A percentile compares a stretch with the other conserved stretches of the same genome.
These are phyloP conservation scores for Teleogryllus oceanicus DNA, from an alignment of 2,888 invertebrate genomes.

Conservation along the genomic window DNA sequence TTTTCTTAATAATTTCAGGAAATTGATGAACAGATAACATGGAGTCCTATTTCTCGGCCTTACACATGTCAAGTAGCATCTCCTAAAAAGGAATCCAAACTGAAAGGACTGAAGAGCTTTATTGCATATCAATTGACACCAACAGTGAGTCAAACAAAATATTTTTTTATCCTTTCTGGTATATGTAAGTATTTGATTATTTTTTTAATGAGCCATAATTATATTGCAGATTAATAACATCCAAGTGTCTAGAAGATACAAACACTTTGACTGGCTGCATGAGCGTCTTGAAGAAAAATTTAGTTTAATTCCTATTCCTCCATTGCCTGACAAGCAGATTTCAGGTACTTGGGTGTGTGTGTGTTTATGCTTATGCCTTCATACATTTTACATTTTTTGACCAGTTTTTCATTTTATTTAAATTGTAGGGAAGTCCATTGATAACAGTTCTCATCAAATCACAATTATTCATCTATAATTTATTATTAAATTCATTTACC, in stretches of 20 bases:
- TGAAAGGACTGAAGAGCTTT: slow-evolving; percentile 95
- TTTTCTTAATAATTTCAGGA: slow-evolving; percentile 48
- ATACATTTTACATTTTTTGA: slow-evolving; percentile 19
- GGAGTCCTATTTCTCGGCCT: slow-evolving; percentile 69
- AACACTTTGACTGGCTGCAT: slow-evolving; percentile 99
- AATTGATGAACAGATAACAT: slow-evolving; percentile 67
- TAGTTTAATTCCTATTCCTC: slow-evolving; percentile 90
- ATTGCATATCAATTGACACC: slow-evolving; percentile 96
- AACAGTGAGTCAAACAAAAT: slow-evolving; percentile 54
- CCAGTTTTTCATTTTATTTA: slow-evolving; percentile 3
- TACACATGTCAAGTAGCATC: slow-evolving; percentile 87
- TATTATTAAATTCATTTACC: too few relatives aligned
- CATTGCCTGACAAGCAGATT: slow-evolving; percentile 96
- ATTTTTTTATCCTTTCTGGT: not conserved
- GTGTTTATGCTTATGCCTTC: not conserved
- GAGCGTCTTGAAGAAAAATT: slow-evolving; percentile 91
- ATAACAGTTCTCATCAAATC: too few relatives aligned
- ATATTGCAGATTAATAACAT: slow-evolving; percentile 73
- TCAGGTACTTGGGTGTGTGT: slow-evolving; percentile 54
- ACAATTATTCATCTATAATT: too few relatives aligned
- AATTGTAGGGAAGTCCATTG: not conserved
- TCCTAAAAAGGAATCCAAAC: slow-evolving; percentile 95
- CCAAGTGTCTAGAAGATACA: slow-evolving; percentile 91
- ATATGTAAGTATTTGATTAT: not conserved
- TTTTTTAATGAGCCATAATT: not conserved